These are phyloP conservation scores for Alauda arvensis DNA, from an alignment of 2,797 vertebrate species.

Conservation along the genomic window DNA sequence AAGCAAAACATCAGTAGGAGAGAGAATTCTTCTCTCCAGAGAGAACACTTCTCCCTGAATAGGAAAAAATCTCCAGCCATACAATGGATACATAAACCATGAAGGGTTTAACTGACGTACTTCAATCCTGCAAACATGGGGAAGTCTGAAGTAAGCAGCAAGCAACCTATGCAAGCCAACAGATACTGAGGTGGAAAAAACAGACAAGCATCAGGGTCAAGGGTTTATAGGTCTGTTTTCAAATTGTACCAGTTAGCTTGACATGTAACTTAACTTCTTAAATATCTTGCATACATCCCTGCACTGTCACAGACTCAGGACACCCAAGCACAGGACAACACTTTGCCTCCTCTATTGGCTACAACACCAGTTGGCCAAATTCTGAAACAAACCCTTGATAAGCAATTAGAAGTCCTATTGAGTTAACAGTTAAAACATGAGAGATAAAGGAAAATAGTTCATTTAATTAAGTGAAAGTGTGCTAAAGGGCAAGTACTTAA, in stretches of 20 bases:
- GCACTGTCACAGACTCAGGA: fast-evolving
- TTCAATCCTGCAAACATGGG: neutral
- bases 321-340: neutral
- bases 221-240: neutral
- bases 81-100: neutral
- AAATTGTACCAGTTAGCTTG: neutral
- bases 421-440: neutral
- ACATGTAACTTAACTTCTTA: neutral
- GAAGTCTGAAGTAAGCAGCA: neutral
- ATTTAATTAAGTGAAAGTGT: neutral
- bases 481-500: neutral
- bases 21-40: neutral
- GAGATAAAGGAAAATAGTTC: neutral
- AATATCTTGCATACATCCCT: fast-evolving
- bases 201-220: neutral
- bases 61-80: neutral
- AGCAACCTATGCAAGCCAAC: neutral
- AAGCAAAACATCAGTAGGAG: neutral
- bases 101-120: neutral
- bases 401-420: neutral
- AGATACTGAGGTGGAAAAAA: neutral
- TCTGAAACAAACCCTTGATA: neutral
- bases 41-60: neutral
- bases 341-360: neutral
- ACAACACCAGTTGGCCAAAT: neutral